Conservation (phyloP, 2,888 invertebrate genomes). For the Stegana nigrithorax region DNA sequence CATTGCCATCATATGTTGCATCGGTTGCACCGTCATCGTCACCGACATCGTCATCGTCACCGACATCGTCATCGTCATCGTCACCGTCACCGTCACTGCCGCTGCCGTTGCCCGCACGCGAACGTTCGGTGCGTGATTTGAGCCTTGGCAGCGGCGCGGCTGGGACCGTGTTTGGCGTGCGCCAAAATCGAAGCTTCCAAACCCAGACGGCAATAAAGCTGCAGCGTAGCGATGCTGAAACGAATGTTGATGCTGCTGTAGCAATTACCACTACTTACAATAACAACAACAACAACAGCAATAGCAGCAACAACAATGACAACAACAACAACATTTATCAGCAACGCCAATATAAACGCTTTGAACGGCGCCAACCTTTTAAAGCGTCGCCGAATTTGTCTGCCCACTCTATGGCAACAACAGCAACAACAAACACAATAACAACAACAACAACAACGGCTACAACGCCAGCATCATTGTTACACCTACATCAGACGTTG, state of each 20-base stretch:
- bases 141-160: constrained; percentile 6
- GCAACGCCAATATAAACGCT: constrained; percentile 7
- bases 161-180: constrained; percentile 27
- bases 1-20: constrained; percentile 27
- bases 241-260: not conserved
- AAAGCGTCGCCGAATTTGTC: constrained; percentile 3
- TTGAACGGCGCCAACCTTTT: constrained; percentile 14
- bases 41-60: no score
- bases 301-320: not conserved
- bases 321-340: no score
- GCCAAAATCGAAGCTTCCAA: constrained; percentile 45
- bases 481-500: not conserved
- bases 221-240: constrained; percentile 10
- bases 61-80: constrained; percentile 6
- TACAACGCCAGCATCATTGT: not conserved
- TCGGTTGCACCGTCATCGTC: constrained; percentile 12
- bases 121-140: constrained; percentile 17
- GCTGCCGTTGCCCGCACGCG: not conserved
- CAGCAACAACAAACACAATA: not conserved
- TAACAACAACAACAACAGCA: constrained; percentile 24
- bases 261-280: constrained; percentile 21
- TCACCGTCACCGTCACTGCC: constrained; percentile 1
- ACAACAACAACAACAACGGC: not conserved
- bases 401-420: not conserved
- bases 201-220: constrained; percentile 18